Conservation (phyloP, 2,888 invertebrate genomes). For the Brachylomia viminalis region DNA sequence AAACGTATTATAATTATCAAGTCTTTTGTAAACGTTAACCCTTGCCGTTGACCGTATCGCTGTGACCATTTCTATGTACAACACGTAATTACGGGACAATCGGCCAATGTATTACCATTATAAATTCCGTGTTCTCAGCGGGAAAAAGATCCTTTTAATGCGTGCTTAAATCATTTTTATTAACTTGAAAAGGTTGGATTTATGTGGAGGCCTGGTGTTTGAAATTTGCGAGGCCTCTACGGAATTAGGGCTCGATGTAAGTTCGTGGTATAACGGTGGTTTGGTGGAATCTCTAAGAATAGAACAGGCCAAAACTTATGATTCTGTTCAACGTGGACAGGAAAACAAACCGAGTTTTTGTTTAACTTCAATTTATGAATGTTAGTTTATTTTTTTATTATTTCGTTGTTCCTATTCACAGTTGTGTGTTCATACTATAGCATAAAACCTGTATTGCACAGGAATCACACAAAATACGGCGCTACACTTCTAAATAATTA, state of each 20-base stretch:
- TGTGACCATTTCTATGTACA: slow-evolving; percentile 62
- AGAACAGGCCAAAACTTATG: slow-evolving; percentile 6
- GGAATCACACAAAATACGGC: not conserved
- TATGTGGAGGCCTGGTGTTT: slow-evolving; percentile 81
- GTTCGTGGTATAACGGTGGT: slow-evolving; percentile 55
- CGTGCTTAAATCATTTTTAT: slow-evolving; percentile 89
- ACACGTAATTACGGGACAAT: slow-evolving; percentile 81
- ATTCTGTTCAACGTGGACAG: not conserved
- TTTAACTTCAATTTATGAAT: not conserved
- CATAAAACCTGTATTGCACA: slow-evolving; percentile 1
- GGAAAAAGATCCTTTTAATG: slow-evolving; percentile 86
- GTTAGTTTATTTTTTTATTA: not conserved
- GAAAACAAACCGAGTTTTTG: not conserved
- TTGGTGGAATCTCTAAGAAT: slow-evolving; percentile 29
- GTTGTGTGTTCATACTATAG: not conserved
- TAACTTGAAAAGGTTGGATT: slow-evolving; percentile 88
- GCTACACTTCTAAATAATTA: slow-evolving; percentile 5
- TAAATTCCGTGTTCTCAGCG: slow-evolving; percentile 84
- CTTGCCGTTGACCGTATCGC: slow-evolving; percentile 42
- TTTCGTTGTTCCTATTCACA: slow-evolving; percentile 3
- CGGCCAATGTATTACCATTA: slow-evolving; percentile 83
- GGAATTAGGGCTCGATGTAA: slow-evolving; percentile 74
- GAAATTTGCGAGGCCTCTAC: slow-evolving; percentile 80
- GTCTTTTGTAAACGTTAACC: slow-evolving; percentile 53
- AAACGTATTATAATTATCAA: slow-evolving; percentile 61